A percentile compares a stretch with the other conserved stretches of the same genome.
phyloP scores from a whole-genome alignment of 2,888 invertebrate genomes.

The Bugulina stolonifera region DNA sequence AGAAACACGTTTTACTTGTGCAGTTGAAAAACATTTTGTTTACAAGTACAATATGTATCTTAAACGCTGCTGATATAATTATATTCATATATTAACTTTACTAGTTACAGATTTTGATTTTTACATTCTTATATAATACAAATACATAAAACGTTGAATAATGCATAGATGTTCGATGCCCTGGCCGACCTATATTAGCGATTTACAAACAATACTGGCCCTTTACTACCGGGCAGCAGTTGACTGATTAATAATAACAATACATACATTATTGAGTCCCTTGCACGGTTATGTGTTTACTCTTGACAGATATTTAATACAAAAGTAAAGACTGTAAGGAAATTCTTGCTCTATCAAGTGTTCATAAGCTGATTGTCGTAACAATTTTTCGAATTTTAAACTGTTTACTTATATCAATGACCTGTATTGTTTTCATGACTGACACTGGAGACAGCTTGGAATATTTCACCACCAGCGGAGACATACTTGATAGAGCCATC shows the following conservation, averaged over 20 bases:
- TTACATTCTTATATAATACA: too few relatives aligned
- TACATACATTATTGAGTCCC: not conserved
- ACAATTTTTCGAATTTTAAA: constrained; percentile 4
- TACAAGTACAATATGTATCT: too few relatives aligned
- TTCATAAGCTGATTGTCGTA: not conserved
- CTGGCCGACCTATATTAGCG: too few relatives aligned
- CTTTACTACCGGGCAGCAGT: too few relatives aligned
- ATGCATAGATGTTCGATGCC: too few relatives aligned
- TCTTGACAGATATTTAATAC: constrained; percentile 16
- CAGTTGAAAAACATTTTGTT: too few relatives aligned
- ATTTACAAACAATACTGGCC: too few relatives aligned
- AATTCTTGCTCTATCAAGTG: constrained; percentile 7
- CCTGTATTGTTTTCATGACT: constrained; percentile 1
- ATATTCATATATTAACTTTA: too few relatives aligned
- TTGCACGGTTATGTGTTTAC: not conserved
- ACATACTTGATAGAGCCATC: not conserved
- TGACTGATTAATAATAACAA: not conserved
- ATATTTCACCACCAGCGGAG: not conserved
- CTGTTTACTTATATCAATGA: constrained; percentile 18
- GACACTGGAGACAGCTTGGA: constrained; percentile 15
- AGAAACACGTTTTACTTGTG: too few relatives aligned
- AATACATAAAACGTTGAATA: too few relatives aligned
- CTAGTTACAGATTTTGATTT: too few relatives aligned
- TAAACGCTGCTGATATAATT: too few relatives aligned
- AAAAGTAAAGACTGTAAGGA: constrained; percentile 24